Evolutionary conservation across 2,113 vertebrate genomes (phyloP).

Genomic region (Todiramphus chloris): DNA sequence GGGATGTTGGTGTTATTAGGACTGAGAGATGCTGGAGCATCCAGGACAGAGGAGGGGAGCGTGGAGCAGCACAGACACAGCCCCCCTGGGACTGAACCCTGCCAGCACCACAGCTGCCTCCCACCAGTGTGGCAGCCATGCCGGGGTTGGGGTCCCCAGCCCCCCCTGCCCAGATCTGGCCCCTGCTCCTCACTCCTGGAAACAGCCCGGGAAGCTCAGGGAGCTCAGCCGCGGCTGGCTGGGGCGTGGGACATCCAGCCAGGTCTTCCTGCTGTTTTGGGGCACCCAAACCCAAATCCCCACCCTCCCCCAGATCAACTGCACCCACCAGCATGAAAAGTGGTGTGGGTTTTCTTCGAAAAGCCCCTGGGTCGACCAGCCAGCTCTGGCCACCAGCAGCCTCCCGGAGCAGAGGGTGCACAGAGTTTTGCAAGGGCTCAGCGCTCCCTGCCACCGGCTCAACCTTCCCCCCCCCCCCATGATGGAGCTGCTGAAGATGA

Average conservation of each 20-base stretch:
- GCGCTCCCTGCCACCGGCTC: background rate
- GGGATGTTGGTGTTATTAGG: background rate
- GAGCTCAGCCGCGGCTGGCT: background rate
- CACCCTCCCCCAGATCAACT: background rate
- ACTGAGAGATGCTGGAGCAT: background rate
- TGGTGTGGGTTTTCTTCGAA: background rate
- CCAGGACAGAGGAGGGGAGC: background rate
- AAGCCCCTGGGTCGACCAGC: too few relatives aligned
- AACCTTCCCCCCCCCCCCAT: background rate
- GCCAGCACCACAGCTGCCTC: background rate
- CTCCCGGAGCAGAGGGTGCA: background rate
- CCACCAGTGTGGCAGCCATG: accelerated
- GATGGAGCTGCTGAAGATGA: background rate
- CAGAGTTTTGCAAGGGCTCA: background rate
- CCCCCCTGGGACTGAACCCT: background rate
- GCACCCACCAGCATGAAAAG: accelerated
- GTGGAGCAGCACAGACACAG: background rate
- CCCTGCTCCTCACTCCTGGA: accelerated
- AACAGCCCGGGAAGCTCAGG: background rate
- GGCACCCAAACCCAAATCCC: background rate
- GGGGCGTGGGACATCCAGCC: background rate
- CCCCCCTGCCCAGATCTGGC: background rate
- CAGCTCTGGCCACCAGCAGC: background rate
- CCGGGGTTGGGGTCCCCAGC: background rate
- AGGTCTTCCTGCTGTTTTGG: background rate